These are phyloP conservation scores for Hycleus cichorii DNA, from an alignment of 1,140 invertebrate genomes.

Conservation along the genomic window DNA sequence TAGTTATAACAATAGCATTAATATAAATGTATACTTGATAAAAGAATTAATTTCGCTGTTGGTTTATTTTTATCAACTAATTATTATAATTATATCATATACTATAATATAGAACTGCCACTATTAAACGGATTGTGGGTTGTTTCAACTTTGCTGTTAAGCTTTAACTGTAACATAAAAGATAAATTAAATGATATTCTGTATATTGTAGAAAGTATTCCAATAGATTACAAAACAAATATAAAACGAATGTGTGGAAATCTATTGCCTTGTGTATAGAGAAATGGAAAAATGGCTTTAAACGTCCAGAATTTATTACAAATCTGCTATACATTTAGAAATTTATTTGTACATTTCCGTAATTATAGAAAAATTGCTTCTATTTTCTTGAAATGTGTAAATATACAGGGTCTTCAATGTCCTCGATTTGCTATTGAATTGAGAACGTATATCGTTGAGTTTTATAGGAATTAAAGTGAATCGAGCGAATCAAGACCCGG, in stretches of 20 bases:
- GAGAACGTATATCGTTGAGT: too few species aligned
- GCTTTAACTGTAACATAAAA: constrained; percentile 31
- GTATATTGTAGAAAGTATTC: constrained; percentile 23
- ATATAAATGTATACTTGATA: background rate
- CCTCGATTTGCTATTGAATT: too few species aligned
- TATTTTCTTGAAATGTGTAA: too few species aligned
- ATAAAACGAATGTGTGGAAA: background rate
- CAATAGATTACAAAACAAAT: constrained; percentile 15
- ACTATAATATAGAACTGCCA: constrained; percentile 25
- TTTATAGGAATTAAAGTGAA: too few species aligned
- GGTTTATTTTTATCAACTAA: background rate
- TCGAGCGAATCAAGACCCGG: too few species aligned
- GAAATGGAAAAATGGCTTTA: constrained; percentile 5
- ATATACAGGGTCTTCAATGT: too few species aligned
- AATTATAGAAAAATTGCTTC: background rate
- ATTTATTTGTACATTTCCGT: background rate
- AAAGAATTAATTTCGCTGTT: background rate
- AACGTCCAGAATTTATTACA: constrained; percentile 1
- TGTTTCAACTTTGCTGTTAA: constrained; percentile 27
- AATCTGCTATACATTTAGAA: background rate
- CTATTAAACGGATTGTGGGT: constrained; percentile 17
- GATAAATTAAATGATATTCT: constrained; percentile 1
- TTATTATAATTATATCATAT: constrained; percentile 11
- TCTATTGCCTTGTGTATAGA: too few species aligned
- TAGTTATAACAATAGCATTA: background rate